phyloP scores from a whole-genome alignment of 2,888 invertebrate species.

The Copidosoma aretas region DNA sequence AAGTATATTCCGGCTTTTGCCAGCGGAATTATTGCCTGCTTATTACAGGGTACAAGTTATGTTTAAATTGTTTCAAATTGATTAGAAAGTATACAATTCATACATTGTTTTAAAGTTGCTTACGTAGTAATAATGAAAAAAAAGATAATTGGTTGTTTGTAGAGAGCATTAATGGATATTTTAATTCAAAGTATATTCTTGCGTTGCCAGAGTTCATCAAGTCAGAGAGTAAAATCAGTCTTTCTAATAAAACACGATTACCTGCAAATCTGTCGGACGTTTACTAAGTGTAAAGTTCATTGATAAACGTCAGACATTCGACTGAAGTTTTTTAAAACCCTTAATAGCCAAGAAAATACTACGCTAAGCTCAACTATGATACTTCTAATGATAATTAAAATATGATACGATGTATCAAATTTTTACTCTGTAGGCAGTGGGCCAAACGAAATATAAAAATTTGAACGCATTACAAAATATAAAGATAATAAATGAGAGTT shows the following conservation, averaged over 20 bases:
- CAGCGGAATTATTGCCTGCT: slow-evolving; percentile 43
- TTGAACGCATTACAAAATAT: slow-evolving; percentile 9
- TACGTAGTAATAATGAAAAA: slow-evolving; percentile 14
- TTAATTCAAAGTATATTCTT: slow-evolving; percentile 32
- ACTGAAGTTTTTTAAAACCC: slow-evolving; percentile 54
- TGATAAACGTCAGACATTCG: slow-evolving; percentile 44
- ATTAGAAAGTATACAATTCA: slow-evolving; percentile 30
- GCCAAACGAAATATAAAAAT: slow-evolving; percentile 41
- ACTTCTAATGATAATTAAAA: slow-evolving; percentile 20
- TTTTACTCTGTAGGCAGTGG: slow-evolving; percentile 56
- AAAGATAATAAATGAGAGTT: slow-evolving; percentile 46
- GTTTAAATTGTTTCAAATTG: slow-evolving; percentile 53
- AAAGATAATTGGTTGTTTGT: slow-evolving; percentile 33
- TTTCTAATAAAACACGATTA: slow-evolving; percentile 27
- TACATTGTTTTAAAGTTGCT: slow-evolving; percentile 40
- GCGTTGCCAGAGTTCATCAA: slow-evolving; percentile 33
- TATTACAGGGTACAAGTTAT: slow-evolving; percentile 57
- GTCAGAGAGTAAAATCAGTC: slow-evolving; percentile 34
- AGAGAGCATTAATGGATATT: slow-evolving; percentile 31
- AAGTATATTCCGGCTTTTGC: slow-evolving; percentile 24
- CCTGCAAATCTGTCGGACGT: slow-evolving; percentile 10
- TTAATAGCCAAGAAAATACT: slow-evolving; percentile 35
- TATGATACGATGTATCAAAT: slow-evolving; percentile 36
- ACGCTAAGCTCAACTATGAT: neutral
- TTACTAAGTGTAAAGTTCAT: slow-evolving; percentile 21